A percentile compares a stretch with the other conserved stretches of the same genome.
Evolutionary conservation across 2,888 invertebrate species (phyloP).

Genomic region (Sphaerophoria taeniata): DNA sequence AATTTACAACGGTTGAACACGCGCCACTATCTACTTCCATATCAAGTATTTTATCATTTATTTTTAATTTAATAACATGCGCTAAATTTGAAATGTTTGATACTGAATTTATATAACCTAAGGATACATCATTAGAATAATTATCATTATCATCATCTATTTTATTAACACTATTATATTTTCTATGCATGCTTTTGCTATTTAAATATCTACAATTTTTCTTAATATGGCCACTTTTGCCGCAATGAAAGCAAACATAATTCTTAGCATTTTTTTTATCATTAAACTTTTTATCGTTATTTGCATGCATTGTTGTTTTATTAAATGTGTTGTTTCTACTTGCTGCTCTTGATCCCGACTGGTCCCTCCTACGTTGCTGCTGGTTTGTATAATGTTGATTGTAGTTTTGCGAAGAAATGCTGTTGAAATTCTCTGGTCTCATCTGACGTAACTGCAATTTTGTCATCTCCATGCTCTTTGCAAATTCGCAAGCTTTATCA

Average conservation of each 20-base stretch:
- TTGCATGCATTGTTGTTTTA: too few species aligned
- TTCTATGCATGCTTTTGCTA: neutral
- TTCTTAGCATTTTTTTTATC: too few species aligned
- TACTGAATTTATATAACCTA: conserved; percentile 34
- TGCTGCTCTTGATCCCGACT: too few species aligned
- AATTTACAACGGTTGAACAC: too few species aligned
- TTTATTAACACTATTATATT: neutral
- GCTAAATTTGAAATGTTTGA: conserved; percentile 29
- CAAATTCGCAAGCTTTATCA: conserved; percentile 40
- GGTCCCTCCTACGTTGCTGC: neutral
- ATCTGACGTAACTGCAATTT: conserved; percentile 18
- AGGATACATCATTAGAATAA: neutral
- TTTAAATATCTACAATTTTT: neutral
- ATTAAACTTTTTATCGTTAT: too few species aligned
- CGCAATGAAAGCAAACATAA: neutral
- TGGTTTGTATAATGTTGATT: too few species aligned
- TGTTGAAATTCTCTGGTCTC: conserved; percentile 2
- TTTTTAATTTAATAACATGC: conserved; percentile 17
- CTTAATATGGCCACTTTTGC: neutral
- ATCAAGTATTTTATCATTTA: conserved; percentile 35
- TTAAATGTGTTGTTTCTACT: too few species aligned
- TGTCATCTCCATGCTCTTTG: conserved; percentile 38
- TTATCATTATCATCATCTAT: neutral
- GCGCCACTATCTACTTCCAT: conserved; percentile 30
- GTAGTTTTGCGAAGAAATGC: neutral